Conservation (phyloP, 2,888 invertebrate genomes). For the Nyleta sp. region DNA sequence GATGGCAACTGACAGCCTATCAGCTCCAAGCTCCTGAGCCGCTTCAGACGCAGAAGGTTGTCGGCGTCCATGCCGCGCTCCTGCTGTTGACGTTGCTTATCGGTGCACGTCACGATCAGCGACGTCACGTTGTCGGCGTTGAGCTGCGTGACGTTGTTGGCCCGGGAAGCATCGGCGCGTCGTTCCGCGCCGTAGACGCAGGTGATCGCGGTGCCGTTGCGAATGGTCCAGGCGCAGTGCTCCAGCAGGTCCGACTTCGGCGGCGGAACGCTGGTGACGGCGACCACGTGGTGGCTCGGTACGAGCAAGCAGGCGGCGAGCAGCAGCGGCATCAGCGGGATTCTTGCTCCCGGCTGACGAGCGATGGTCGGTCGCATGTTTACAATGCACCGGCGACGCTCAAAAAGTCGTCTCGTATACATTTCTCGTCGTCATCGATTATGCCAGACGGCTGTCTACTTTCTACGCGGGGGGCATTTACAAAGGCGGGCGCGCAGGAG, state of each 20-base stretch:
- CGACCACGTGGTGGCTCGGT: constrained; percentile 74
- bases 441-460: constrained; percentile 53
- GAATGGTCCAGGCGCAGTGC: constrained; percentile 89
- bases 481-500: constrained; percentile 49
- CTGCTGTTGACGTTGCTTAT: constrained; percentile 14
- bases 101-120: constrained; percentile 72
- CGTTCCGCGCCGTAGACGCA: constrained; percentile 83
- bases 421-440: constrained; percentile 64
- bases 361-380: constrained; percentile 52
- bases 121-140: constrained; percentile 86
- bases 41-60: constrained; percentile 91
- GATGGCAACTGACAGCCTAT: constrained; percentile 94
- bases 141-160: constrained; percentile 91
- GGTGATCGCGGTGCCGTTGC: constrained; percentile 82
- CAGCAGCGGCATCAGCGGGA: constrained; percentile 48
- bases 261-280: constrained; percentile 79
- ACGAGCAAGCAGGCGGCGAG: constrained; percentile 65
- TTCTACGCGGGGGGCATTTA: constrained; percentile 58
- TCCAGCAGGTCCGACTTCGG: constrained; percentile 91
- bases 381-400: constrained; percentile 48
- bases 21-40: constrained; percentile 90
- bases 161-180: constrained; percentile 86
- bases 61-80: constrained; percentile 64
- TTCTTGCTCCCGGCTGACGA: too few relatives aligned
- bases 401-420: constrained; percentile 55